Base-by-base conservation (phyloP, 1,140 invertebrate genomes). In the Scaptomyza montana region DNA sequence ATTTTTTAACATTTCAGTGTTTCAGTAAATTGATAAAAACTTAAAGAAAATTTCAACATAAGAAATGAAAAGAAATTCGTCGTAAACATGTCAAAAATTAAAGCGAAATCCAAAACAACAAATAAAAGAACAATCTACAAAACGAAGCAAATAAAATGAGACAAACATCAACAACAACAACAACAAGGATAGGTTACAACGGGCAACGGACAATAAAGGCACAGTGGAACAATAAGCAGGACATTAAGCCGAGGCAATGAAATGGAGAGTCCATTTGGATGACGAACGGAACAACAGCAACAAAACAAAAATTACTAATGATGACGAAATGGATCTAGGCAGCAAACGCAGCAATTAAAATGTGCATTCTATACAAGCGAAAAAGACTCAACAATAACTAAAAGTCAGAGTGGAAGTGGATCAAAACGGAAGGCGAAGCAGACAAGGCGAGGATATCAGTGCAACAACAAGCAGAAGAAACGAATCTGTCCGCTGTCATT, bases 261-360 rank as follows among this genome's bases (percentile, higher is more conserved):
- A 64, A 87, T 84, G 82, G 78, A 84, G 71, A 57, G 64, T 74
- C 79, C 70, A 77, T 61, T 89, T 75, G 79, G 72, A 77, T 85
- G 77, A 85, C 74, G 68, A 77, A 70, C 50, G 39, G 64, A 73
- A 47, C 55, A 78, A 12, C n/a, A 67, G 50, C 47, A 33, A 57
- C 57, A 72, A 54, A 74, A 66, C n/a, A 57, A 57, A 36, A 36
- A 16, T 16, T 16, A 16, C 0, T 36, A 36, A 36, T 13, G 16
- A 16, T 16, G 16, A 16, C 16, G 16, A 59, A 43, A 30, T 30
- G 56, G 30, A 45, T 5, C 28, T 30, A 59, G 46, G 36, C 33
- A 64, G 45, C 19, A 16, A 13, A 59, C 41, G 45, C 60, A 50
- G 51, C 30, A 56, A 33, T 30, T 25, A 51, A 51, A 51, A 51